Base-by-base conservation (phyloP, 2,797 vertebrate species). In the Poecilia picta region DNA sequence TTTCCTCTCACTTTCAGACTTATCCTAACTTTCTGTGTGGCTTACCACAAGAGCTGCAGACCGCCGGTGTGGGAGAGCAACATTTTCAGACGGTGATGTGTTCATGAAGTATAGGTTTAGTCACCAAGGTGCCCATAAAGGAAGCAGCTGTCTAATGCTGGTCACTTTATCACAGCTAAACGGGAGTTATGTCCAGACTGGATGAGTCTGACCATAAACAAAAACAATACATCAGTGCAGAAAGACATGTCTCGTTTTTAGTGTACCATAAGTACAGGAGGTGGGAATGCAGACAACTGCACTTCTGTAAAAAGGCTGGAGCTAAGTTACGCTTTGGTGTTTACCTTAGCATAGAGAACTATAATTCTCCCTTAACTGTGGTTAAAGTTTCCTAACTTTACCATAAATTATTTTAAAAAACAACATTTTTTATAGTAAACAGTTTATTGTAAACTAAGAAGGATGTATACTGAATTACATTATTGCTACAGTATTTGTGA, bases 101-200 rank as follows among this genome's bases (percentile, higher is more conserved):
- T 57, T 73, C 77, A 73, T 12, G 31, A 55, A 68, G 78, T 49
- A 81, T 74, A 76, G 78, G 57, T 87, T 90, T 78, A 86, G 78
- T 88, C 79, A 88, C 70, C 62, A 45, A 77, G 78, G 49, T 75
- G 80, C 85, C 74, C 88, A 73, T 81, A 11, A 76, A 85, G 89
- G 86, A 87, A 92, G 77, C 90, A 90, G 94, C 92, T 95, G 46
- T 43, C 20, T 12, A 70, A 75, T 59, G 76, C 46, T 77, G 53
- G 43, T 74, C 72, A 73, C 45, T 57, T 25, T 55, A 45, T 7
- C 73, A 18, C 36, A n/a, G 47, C 49, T 25, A 15, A 74, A 23
- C 3, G 13, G 33, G 39, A 79, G 73, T 46, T 28, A 23, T 79
- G 25, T 39, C 76, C 8, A 51, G 28, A 49, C 18, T 68, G 73